Conservation (phyloP, 64 coral and sea anemone species). For the Stichodactyla helianthus region DNA sequence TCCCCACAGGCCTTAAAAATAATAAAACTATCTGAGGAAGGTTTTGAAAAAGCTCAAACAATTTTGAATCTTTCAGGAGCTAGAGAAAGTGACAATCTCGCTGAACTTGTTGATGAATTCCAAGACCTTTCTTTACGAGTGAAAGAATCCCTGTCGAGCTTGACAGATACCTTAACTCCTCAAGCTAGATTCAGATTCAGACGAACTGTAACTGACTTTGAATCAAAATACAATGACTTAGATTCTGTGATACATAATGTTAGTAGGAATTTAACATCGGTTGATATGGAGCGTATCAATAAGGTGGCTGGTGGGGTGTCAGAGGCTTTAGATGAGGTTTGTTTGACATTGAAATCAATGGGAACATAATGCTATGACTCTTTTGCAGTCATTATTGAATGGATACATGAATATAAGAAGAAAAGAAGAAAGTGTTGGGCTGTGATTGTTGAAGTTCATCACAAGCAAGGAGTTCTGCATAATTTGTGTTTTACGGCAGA, state of each 20-base stretch:
- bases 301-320: conserved; percentile 58
- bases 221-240: conserved; percentile 73
- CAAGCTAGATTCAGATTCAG: conserved; percentile 81
- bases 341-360: conserved; percentile 45
- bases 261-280: conserved; percentile 51
- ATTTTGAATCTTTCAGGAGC: conserved; percentile 68
- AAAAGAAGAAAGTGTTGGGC: not conserved
- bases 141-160: conserved; percentile 66
- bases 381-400: too few species aligned
- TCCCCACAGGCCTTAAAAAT: conserved; percentile 65
- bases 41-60: conserved; percentile 47
- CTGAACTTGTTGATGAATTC: conserved; percentile 49
- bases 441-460: not conserved
- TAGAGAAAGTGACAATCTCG: conserved; percentile 51
- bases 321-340: conserved; percentile 58
- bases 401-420: not conserved
- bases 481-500: too few species aligned
- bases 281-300: conserved; percentile 69
- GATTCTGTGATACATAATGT: conserved; percentile 70
- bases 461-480: too few species aligned
- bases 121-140: conserved; percentile 52
- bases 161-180: conserved; percentile 71
- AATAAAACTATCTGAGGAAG: conserved; percentile 61
- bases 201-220: conserved; percentile 71
- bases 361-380: conserved; percentile 10